phyloP scores from a whole-genome alignment of 1,140 invertebrate species.

The Drosophila lacertosa region DNA sequence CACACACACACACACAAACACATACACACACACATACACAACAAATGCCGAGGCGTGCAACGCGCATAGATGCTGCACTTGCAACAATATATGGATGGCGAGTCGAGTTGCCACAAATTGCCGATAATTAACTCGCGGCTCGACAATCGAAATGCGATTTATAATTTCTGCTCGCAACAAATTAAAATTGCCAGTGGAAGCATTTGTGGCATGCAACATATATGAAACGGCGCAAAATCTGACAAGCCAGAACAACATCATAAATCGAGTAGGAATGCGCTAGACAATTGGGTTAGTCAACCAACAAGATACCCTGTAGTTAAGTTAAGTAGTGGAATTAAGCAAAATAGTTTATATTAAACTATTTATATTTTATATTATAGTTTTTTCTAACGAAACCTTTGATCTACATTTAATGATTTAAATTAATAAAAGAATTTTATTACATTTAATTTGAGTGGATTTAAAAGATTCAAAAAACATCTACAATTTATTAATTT shows the following conservation, averaged over 20 bases:
- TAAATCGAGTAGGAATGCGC: conserved; percentile 61
- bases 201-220: conserved; percentile 64
- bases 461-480: no score
- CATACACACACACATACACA: background rate
- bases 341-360: no score
- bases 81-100: background rate
- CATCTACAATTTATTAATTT: no score
- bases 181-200: conserved; percentile 75
- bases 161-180: conserved; percentile 78
- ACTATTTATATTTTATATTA: no score
- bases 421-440: no score
- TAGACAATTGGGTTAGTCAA: conserved; percentile 2
- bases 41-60: conserved; percentile 47
- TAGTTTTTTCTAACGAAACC: no score
- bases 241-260: conserved; percentile 70
- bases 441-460: no score
- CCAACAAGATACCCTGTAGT: background rate
- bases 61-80: conserved; percentile 5
- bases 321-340: background rate
- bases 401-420: no score
- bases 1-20: conserved; percentile 3
- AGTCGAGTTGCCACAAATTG: conserved; percentile 57
- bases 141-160: conserved; percentile 65
- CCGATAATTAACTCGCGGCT: conserved; percentile 68
- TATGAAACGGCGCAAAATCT: conserved; percentile 64